phyloP scores from a whole-genome alignment of 2,888 invertebrate genomes.

The Liodrosophila aerea region DNA sequence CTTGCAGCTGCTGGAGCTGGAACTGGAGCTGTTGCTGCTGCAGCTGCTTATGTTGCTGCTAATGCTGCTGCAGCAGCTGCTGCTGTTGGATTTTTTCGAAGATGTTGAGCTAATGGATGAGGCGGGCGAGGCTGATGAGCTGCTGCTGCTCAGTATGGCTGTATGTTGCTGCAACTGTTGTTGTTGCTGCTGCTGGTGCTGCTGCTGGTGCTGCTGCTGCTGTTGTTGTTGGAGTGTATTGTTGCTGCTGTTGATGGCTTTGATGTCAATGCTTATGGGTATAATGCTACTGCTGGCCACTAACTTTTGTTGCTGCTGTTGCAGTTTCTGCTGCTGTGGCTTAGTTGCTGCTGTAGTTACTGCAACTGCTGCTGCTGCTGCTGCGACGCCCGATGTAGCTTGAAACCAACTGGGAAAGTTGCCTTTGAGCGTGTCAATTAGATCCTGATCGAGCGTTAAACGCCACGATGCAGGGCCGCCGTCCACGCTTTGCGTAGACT shows the following conservation, averaged over 20 bases:
- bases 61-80: constrained; percentile 57
- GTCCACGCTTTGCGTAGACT: constrained; percentile 89
- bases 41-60: constrained; percentile 52
- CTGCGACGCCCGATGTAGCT: constrained; percentile 53
- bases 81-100: constrained; percentile 73
- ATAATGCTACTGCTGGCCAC: constrained; percentile 54
- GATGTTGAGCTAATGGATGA: constrained; percentile 79
- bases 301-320: constrained; percentile 69
- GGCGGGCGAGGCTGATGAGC: constrained; percentile 78
- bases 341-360: constrained; percentile 21
- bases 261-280: constrained; percentile 67
- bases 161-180: constrained; percentile 49
- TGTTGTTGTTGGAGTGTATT: constrained; percentile 72
- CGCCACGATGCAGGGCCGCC: constrained; percentile 93
- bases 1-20: constrained; percentile 52
- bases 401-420: constrained; percentile 98
- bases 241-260: constrained; percentile 58
- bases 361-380: constrained; percentile 35
- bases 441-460: constrained; percentile 95
- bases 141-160: constrained; percentile 63
- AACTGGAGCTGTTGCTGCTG: constrained; percentile 42
- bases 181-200: constrained; percentile 41
- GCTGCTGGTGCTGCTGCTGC: constrained; percentile 50
- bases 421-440: constrained; percentile 94
- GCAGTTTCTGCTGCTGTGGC: constrained; percentile 33